phyloP scores from a whole-genome alignment of 2,888 invertebrate species.

The Xanthia togata region DNA sequence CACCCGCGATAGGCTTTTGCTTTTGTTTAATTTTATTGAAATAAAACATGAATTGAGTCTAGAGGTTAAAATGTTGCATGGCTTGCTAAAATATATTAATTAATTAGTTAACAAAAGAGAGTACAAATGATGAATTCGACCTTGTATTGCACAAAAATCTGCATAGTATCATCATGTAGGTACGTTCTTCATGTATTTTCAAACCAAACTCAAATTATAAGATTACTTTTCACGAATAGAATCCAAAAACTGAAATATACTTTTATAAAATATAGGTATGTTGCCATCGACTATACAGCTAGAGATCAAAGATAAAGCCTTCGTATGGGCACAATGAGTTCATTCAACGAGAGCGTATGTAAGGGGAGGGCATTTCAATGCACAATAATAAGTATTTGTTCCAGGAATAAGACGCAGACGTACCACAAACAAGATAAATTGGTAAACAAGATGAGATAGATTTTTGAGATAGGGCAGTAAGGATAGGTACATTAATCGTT shows the following conservation, averaged over 20 bases:
- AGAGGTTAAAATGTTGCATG: constrained; percentile 33
- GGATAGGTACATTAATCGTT: too few relatives aligned
- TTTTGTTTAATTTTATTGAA: constrained; percentile 44
- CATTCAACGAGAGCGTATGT: constrained; percentile 73
- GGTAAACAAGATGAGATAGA: neutral
- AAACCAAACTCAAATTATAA: neutral
- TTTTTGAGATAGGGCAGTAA: too few relatives aligned
- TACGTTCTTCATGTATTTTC: neutral
- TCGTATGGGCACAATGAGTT: constrained; percentile 79
- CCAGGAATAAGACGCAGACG: constrained; percentile 10
- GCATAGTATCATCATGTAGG: neutral
- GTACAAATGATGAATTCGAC: neutral
- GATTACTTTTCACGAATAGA: neutral
- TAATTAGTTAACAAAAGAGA: constrained; percentile 19
- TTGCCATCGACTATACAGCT: constrained; percentile 24
- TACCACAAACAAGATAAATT: constrained; percentile 31
- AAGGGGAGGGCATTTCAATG: constrained; percentile 38
- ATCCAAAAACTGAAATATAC: neutral
- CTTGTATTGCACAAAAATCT: constrained; percentile 4
- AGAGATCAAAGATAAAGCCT: constrained; percentile 65
- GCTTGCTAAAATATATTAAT: constrained; percentile 4
- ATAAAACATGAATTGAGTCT: constrained; percentile 38
- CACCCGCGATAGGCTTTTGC: constrained; percentile 25
- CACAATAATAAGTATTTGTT: constrained; percentile 40
- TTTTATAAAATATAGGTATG: neutral